Conservation (phyloP, 2,797 vertebrate genomes). For the Chanos chanos region DNA sequence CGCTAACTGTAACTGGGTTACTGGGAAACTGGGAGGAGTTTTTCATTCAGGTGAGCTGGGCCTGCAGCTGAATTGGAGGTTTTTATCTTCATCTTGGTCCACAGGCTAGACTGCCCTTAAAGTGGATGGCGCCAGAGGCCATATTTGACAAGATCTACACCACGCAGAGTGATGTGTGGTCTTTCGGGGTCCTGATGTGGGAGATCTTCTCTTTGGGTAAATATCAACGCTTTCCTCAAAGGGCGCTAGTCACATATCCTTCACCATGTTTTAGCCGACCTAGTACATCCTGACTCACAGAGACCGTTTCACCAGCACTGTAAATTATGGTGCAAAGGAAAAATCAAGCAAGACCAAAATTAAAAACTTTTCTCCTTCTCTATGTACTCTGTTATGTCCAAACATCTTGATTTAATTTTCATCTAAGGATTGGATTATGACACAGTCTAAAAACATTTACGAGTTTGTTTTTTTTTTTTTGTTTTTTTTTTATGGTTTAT, state of each 20-base stretch:
- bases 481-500: not conserved
- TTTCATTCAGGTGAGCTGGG: conserved; percentile 16
- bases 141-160: conserved; percentile 96
- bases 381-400: conserved; percentile 6
- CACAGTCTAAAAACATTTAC: not conserved
- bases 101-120: conserved; percentile 88
- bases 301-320: not conserved
- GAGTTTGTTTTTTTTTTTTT: not conserved
- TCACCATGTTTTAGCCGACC: not conserved
- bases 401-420: conserved; percentile 17
- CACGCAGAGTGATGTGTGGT: conserved; percentile 93
- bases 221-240: conserved; percentile 33
- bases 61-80: conserved; percentile 5
- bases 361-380: not conserved
- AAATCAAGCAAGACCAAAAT: not conserved
- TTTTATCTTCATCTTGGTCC: conserved; percentile 28
- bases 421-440: not conserved
- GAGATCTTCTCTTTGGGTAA: conserved; percentile 95
- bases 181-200: conserved; percentile 91
- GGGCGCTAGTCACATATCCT: not conserved
- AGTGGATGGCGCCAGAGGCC: conserved; percentile 95
- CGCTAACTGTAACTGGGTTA: not conserved
- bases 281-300: not conserved
- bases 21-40: not conserved
- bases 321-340: not conserved